Conservation (phyloP, 2,797 vertebrate species). For the Sebastes iracundus region DNA sequence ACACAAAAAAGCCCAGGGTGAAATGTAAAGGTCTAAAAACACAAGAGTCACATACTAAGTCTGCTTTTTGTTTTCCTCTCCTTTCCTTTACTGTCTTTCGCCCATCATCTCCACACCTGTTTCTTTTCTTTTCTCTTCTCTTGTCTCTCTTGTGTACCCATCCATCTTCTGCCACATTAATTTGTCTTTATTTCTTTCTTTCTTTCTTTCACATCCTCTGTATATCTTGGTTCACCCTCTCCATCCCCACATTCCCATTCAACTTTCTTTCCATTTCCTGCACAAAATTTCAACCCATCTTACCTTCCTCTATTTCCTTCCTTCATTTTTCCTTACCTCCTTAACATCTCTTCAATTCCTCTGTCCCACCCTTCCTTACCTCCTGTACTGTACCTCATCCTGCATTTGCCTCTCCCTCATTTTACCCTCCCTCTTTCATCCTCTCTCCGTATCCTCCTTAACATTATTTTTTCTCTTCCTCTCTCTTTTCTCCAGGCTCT, state of each 20-base stretch:
- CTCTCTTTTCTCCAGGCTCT: constrained; percentile 83
- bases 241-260: neutral
- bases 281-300: neutral
- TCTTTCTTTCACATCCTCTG: neutral
- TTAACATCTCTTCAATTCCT: neutral
- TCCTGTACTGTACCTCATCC: neutral
- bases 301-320: neutral
- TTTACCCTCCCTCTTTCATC: neutral
- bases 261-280: neutral
- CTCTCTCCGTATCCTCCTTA: neutral
- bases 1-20: neutral
- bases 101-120: neutral
- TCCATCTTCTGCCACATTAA: neutral
- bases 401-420: neutral
- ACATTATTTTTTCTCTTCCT: neutral
- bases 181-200: neutral
- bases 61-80: neutral
- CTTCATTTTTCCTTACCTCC: neutral
- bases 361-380: neutral
- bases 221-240: neutral
- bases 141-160: neutral
- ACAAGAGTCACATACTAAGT: neutral
- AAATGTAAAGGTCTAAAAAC: constrained; percentile 21
- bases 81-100: neutral
- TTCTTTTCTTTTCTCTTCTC: neutral